Conservation (phyloP, 2,113 vertebrate species). For the Caranx melampygus region DNA sequence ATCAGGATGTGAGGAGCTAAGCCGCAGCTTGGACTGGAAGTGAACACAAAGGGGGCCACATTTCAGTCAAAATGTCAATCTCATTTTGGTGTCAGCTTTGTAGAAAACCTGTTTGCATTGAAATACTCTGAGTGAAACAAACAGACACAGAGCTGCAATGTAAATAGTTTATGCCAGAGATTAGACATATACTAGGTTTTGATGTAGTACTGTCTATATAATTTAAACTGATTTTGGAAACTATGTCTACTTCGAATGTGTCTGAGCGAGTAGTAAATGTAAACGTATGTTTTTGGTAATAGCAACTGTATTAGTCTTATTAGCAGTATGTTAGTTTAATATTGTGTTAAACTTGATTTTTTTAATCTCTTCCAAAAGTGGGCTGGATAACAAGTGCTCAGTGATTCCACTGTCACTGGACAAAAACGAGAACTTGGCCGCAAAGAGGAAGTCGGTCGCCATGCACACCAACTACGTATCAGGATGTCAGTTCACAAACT, state of each 20-base stretch:
- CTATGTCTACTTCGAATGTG: not conserved
- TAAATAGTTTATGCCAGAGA: no score
- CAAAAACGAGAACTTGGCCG: slow-evolving; percentile 95
- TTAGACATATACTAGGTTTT: no score
- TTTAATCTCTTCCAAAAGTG: slow-evolving; percentile 74
- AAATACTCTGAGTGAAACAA: no score
- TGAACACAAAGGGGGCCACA: no score
- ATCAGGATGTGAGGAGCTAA: no score
- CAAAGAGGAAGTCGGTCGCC: slow-evolving; percentile 97
- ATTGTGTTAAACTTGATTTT: not conserved
- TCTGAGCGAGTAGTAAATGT: not conserved
- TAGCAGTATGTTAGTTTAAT: not conserved
- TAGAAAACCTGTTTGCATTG: no score
- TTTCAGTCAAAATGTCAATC: no score
- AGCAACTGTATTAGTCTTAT: not conserved
- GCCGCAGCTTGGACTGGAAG: no score
- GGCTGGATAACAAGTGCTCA: slow-evolving; percentile 98
- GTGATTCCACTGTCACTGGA: slow-evolving; percentile 96
- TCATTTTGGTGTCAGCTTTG: no score
- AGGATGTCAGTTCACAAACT: slow-evolving; percentile 97
- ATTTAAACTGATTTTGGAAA: not conserved
- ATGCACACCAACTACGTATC: slow-evolving; percentile 99
- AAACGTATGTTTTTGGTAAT: not conserved
- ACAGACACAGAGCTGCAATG: no score
- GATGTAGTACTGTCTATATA: not conserved